Evolutionary conservation across 2,113 vertebrate genomes (phyloP).

Genomic region (Oryzias javanicus): DNA sequence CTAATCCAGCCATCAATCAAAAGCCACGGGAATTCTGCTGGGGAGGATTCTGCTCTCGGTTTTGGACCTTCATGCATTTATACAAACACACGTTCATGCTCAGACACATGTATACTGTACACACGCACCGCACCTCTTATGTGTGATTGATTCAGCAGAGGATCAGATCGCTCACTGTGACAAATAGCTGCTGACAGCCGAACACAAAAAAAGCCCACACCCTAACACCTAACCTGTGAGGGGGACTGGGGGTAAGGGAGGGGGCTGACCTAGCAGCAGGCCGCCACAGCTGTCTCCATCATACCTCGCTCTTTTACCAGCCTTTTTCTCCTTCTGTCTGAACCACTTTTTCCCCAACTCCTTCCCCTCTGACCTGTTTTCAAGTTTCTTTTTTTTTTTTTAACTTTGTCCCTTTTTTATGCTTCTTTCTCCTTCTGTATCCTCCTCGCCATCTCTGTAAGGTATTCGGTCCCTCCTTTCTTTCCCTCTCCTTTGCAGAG

Average conservation of each 20-base stretch:
- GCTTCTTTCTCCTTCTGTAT: slow-evolving; percentile 31
- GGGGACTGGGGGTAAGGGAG: slow-evolving; percentile 38
- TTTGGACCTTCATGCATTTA: slow-evolving; percentile 33
- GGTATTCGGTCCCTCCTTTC: slow-evolving; percentile 51
- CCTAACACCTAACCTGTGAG: slow-evolving; percentile 77
- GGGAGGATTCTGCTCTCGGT: slow-evolving; percentile 28
- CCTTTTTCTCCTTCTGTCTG: slow-evolving; percentile 30
- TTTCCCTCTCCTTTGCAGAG: slow-evolving; percentile 50
- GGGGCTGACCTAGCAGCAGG: slow-evolving; percentile 65
- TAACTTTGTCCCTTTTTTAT: slow-evolving; percentile 15
- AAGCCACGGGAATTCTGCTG: no score
- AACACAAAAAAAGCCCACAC: slow-evolving; percentile 72
- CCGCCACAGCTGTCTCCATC: slow-evolving; percentile 49
- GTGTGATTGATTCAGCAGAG: slow-evolving; percentile 74
- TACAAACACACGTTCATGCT: slow-evolving; percentile 35
- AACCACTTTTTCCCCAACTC: slow-evolving; percentile 28
- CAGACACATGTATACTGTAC: slow-evolving; percentile 54
- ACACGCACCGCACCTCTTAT: slow-evolving; percentile 45
- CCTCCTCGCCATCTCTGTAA: slow-evolving; percentile 54
- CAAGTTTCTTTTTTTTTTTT: slow-evolving; percentile 36
- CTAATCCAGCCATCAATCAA: no score
- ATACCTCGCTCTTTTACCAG: slow-evolving; percentile 14
- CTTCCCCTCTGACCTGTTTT: slow-evolving; percentile 17
- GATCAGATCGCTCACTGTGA: slow-evolving; percentile 78
- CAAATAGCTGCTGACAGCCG: slow-evolving; percentile 76